These are phyloP conservation scores for Tetanocera ferruginea DNA, from an alignment of 2,888 invertebrate genomes.

Conservation along the genomic window DNA sequence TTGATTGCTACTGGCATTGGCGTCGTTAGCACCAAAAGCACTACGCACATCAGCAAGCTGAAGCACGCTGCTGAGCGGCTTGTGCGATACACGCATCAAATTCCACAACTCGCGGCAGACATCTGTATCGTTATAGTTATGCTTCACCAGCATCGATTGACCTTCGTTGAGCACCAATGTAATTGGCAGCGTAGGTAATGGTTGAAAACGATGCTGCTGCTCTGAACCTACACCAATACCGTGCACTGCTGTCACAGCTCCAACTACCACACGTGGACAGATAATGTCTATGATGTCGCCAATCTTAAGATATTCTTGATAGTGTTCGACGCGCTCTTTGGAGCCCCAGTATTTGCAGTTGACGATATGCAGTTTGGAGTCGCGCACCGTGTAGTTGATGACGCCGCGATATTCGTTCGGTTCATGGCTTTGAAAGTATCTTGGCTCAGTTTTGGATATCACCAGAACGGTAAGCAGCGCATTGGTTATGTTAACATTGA, in stretches of 20 bases:
- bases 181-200: conserved; percentile 77
- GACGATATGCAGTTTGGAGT: conserved; percentile 79
- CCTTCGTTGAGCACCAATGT: conserved; percentile 78
- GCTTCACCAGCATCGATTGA: conserved; percentile 74
- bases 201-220: conserved; percentile 74
- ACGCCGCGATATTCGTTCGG: conserved; percentile 75
- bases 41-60: conserved; percentile 61
- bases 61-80: conserved; percentile 67
- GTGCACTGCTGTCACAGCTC: conserved; percentile 70
- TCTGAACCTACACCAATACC: conserved; percentile 65
- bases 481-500: conserved; percentile 45
- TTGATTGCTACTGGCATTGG: neutral
- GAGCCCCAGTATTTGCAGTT: conserved; percentile 85
- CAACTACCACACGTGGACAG: conserved; percentile 73
- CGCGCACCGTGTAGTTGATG: conserved; percentile 82
- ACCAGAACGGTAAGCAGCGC: conserved; percentile 47
- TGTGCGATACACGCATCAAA: conserved; percentile 77
- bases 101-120: conserved; percentile 68
- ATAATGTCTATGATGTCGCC: conserved; percentile 81
- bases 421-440: conserved; percentile 62
- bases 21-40: conserved; percentile 34
- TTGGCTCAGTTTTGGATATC: conserved; percentile 74
- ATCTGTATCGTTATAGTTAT: conserved; percentile 68
- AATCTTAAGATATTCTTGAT: conserved; percentile 76
- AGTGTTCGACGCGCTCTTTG: conserved; percentile 74